Conservation (phyloP, 2,888 invertebrate genomes). For the Melieria omissa region DNA sequence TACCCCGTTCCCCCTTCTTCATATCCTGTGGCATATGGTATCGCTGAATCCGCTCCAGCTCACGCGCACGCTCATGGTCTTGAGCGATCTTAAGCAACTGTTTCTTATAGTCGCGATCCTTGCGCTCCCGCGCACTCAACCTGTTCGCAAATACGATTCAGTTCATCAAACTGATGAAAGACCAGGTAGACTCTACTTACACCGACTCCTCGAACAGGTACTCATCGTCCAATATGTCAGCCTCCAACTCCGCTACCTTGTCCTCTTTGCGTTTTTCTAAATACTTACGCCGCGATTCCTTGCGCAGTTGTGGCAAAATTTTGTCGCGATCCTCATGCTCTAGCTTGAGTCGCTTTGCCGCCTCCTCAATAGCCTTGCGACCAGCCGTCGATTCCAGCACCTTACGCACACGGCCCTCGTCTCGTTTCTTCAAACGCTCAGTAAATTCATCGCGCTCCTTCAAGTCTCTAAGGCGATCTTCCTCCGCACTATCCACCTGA, state of each 20-base stretch:
- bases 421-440: slow-evolving; percentile 85
- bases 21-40: slow-evolving; percentile 94
- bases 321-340: slow-evolving; percentile 88
- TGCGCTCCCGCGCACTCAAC: slow-evolving; percentile 85
- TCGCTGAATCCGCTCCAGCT: slow-evolving; percentile 90
- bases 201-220: slow-evolving; percentile 89
- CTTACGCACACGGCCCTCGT: slow-evolving; percentile 88
- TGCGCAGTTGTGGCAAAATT: slow-evolving; percentile 86
- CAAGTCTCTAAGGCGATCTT: slow-evolving; percentile 83
- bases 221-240: slow-evolving; percentile 95
- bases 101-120: slow-evolving; percentile 89
- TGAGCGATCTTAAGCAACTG: slow-evolving; percentile 89
- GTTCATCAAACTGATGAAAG: not conserved
- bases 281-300: slow-evolving; percentile 93
- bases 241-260: slow-evolving; percentile 94
- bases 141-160: slow-evolving; percentile 67
- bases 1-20: slow-evolving; percentile 77
- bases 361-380: slow-evolving; percentile 83
- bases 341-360: slow-evolving; percentile 88
- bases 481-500: slow-evolving; percentile 79
- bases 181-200: slow-evolving; percentile 70
- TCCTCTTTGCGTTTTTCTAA: slow-evolving; percentile 96
- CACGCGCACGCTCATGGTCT: slow-evolving; percentile 94
- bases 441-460: slow-evolving; percentile 96
- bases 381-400: slow-evolving; percentile 74